These are phyloP conservation scores for Aptenodytes patagonicus DNA, from an alignment of 2,113 vertebrate species.

Conservation along the genomic window DNA sequence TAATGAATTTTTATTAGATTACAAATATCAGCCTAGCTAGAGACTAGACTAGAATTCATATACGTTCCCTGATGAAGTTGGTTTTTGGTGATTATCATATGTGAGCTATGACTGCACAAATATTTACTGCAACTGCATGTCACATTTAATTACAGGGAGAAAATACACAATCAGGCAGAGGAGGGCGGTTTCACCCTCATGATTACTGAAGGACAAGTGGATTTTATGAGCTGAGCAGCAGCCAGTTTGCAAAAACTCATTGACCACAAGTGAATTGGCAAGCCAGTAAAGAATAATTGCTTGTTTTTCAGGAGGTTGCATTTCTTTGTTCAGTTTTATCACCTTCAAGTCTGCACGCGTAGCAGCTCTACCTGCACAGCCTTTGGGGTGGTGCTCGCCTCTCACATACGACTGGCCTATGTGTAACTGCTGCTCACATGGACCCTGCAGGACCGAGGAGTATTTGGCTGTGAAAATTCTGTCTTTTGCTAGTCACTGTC, in stretches of 20 bases:
- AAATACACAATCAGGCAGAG: not conserved
- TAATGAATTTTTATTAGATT: not conserved
- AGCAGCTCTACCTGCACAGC: not conserved
- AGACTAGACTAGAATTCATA: not conserved
- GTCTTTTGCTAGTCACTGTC: not conserved
- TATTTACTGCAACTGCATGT: not conserved
- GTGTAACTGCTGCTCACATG: not conserved
- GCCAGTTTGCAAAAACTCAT: not conserved
- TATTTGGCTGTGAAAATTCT: not conserved
- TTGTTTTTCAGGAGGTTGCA: not conserved
- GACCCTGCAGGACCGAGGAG: not conserved
- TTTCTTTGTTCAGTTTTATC: not conserved
- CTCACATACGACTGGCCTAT: accelerated
- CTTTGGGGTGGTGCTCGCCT: not conserved
- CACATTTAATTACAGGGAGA: not conserved
- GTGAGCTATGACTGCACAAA: not conserved
- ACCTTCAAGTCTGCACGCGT: not conserved
- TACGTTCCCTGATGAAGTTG: not conserved
- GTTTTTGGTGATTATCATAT: not conserved
- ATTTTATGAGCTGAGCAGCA: not conserved
- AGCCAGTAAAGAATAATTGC: not conserved
- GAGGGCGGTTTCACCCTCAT: not conserved
- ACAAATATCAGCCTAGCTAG: not conserved
- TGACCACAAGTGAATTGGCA: not conserved
- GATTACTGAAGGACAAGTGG: not conserved